Percentiles rank a stretch among this genome's conserved stretches.
phyloP scores from a whole-genome alignment of 2,113 vertebrate genomes.

The Embiotoca jacksoni region DNA sequence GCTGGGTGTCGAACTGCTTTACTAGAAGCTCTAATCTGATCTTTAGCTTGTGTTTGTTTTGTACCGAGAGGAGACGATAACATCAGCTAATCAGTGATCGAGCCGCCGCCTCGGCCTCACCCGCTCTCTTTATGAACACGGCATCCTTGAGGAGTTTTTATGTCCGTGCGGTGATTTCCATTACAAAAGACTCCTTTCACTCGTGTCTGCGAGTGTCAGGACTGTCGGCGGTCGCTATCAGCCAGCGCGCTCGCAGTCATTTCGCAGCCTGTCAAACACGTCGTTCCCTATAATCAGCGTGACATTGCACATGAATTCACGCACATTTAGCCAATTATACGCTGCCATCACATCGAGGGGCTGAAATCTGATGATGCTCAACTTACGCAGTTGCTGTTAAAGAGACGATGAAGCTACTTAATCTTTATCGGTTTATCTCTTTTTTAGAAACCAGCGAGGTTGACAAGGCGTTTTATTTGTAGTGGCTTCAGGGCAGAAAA shows the following conservation, averaged over 20 bases:
- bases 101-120: neutral
- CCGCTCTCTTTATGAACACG: neutral
- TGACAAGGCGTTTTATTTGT: too few species aligned
- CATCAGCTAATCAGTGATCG: conserved; percentile 24
- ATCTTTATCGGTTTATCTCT: too few species aligned
- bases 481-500: too few species aligned
- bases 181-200: conserved; percentile 25
- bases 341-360: neutral
- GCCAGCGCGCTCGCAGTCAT: neutral
- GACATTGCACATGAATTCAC: neutral
- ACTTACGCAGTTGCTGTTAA: too few species aligned
- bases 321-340: neutral
- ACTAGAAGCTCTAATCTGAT: conserved; percentile 5
- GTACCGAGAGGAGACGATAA: neutral
- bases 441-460: too few species aligned
- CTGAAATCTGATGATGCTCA: conserved; percentile 4
- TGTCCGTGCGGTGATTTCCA: conserved; percentile 30
- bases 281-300: neutral
- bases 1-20: neutral
- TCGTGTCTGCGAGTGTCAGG: conserved; percentile 6
- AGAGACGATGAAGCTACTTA: too few species aligned
- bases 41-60: conserved; percentile 23
- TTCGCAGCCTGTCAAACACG: neutral
- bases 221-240: conserved; percentile 7
- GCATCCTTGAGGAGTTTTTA: conserved; percentile 3